Evolutionary conservation across 2,888 invertebrate species (phyloP).

Genomic region (Aphidius colemani): DNA sequence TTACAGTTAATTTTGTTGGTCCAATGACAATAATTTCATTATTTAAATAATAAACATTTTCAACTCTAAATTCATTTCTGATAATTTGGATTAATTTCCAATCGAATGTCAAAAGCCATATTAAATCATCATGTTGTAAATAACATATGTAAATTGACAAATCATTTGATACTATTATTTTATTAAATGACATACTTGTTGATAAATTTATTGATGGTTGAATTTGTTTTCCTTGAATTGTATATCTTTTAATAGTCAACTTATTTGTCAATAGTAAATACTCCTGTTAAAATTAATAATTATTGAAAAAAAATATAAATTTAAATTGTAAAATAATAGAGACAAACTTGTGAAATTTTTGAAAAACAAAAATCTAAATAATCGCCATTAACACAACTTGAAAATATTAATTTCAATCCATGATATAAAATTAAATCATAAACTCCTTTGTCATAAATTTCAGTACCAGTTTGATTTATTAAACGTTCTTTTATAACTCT

Average conservation of each 20-base stretch:
- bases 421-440: constrained; percentile 38
- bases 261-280: constrained; percentile 37
- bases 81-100: constrained; percentile 33
- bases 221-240: constrained; percentile 40
- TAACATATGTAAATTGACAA: constrained; percentile 34
- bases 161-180: constrained; percentile 39
- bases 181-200: constrained; percentile 36
- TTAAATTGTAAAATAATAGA: not conserved
- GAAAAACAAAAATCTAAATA: constrained; percentile 40
- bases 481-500: constrained; percentile 34
- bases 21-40: constrained; percentile 38
- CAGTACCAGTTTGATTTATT: constrained; percentile 30
- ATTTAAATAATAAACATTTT: constrained; percentile 34
- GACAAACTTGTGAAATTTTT: constrained; percentile 35
- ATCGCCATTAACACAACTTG: constrained; percentile 31
- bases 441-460: constrained; percentile 34
- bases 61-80: constrained; percentile 38
- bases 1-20: constrained; percentile 33
- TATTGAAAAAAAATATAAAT: not conserved
- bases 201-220: constrained; percentile 34
- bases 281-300: constrained; percentile 34
- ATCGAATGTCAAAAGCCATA: constrained; percentile 36
- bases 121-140: constrained; percentile 35
- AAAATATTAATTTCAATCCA: constrained; percentile 37
- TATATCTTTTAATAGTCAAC: constrained; percentile 36